A percentile compares a stretch with the other conserved stretches of the same genome.
These are phyloP conservation scores for Andrena bucephala DNA, from an alignment of 2,888 invertebrate species.

Conservation along the genomic window DNA sequence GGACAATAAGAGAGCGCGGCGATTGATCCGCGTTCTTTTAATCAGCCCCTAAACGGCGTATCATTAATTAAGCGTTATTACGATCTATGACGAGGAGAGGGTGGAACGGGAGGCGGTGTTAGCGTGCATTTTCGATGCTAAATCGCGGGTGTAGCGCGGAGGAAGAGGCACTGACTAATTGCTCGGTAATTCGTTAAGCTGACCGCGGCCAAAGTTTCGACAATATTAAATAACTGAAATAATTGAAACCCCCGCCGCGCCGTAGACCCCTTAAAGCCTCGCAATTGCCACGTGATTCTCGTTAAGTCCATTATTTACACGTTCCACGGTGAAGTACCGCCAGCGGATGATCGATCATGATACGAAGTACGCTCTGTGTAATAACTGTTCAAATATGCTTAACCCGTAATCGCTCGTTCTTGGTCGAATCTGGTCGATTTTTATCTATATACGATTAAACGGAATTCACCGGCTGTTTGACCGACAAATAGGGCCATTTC, in stretches of 20 bases:
- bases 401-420: conserved; percentile 47
- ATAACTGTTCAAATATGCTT: conserved; percentile 59
- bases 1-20: not conserved
- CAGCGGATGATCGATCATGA: conserved; percentile 48
- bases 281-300: conserved; percentile 11
- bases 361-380: conserved; percentile 36
- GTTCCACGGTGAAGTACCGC: conserved; percentile 15
- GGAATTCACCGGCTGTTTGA: conserved; percentile 7
- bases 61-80: conserved; percentile 15
- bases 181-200: conserved; percentile 27
- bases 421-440: conserved; percentile 33
- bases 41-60: conserved; percentile 4
- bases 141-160: not conserved
- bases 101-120: not conserved
- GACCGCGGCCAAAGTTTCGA: not conserved
- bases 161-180: conserved; percentile 1
- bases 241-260: conserved; percentile 10
- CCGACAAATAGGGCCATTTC: conserved; percentile 26
- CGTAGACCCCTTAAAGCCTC: not conserved
- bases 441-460: conserved; percentile 40
- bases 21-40: conserved; percentile 27
- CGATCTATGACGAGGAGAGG: not conserved
- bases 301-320: conserved; percentile 52
- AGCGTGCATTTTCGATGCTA: conserved; percentile 3
- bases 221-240: conserved; percentile 21